Base-by-base conservation (phyloP, 2,888 invertebrate species). In the Rhamphomyia laevipes region DNA sequence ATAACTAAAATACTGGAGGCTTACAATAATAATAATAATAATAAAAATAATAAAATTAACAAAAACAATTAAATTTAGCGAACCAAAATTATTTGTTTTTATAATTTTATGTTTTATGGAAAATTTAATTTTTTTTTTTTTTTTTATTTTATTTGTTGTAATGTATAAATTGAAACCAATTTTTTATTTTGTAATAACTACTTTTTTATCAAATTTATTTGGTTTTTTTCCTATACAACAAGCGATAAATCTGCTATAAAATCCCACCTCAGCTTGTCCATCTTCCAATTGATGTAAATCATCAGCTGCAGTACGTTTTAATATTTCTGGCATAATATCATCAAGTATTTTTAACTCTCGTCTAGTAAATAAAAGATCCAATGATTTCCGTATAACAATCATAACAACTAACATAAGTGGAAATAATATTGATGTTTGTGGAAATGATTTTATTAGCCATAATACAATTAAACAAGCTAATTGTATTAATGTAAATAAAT, bases 351-450 rank as follows among this genome's bases (percentile, higher is more conserved):
- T 93, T 63, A 99, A 73, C 69, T 99, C 97, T 45, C 92, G 77
- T 59, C 89, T 82, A 0, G 94, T 90, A 71, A 96, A 97, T 53
- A 93, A 70, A 52, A 86, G 78, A 68, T 97, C 97, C 63, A 97
- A 73, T 1, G 86, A 75, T 72, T 96, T 96, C 51, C 97, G 77
- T 55, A 97, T 90, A 7, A 90, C 92, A 61, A 97, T 94, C 89
- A 97, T 96, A 21, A 96, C 94, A 43, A 97, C 91, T 65, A 97
- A 76, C 95, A 99, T 95, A 54, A 97, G 73, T 4, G 97, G 97
- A 74, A 97, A 99, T 27, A 91, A 76, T 58, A 97, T 97, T 16
- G 96, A 96, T 11, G 94, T 95, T 51, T 75, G 70, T 49, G 87
- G 88, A 73, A 95, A 92, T 2, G 93, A 93, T 66, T 88, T 96